Percentiles rank a stretch among this genome's conserved stretches.
Evolutionary conservation across 2,113 vertebrate species (phyloP).

Genomic region (Hystrix cristata): DNA sequence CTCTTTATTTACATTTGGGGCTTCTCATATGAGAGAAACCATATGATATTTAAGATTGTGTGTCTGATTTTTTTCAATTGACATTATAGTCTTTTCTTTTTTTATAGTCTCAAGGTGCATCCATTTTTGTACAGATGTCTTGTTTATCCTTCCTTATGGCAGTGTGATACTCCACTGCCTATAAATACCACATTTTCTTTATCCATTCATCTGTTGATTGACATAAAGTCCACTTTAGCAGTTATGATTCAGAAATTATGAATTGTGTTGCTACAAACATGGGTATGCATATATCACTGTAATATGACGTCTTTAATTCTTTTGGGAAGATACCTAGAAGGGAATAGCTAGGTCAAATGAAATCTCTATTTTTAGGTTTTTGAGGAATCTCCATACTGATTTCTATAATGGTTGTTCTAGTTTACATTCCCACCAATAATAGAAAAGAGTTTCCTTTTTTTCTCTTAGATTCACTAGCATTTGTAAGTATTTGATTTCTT

Average conservation of each 20-base stretch:
- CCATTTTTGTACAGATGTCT: background rate
- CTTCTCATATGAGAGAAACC: background rate
- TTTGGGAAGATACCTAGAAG: background rate
- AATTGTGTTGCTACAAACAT: background rate
- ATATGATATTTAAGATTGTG: background rate
- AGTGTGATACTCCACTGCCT: background rate
- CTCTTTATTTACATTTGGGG: background rate
- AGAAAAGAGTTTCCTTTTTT: background rate
- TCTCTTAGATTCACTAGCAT: background rate
- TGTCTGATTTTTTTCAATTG: background rate
- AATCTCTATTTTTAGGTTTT: background rate
- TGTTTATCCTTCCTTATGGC: background rate
- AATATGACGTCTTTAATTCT: background rate
- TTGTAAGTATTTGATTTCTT: background rate
- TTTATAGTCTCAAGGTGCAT: background rate
- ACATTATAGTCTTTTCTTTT: too few species aligned
- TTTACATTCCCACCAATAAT: background rate
- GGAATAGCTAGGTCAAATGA: background rate
- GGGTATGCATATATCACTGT: background rate
- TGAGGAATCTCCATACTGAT: background rate
- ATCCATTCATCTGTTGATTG: background rate
- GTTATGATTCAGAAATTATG: background rate
- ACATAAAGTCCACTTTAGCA: background rate
- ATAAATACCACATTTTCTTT: background rate
- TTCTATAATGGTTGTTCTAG: background rate